Conservation (phyloP, 2,797 vertebrate species). For the Monodelphis domestica region DNA sequence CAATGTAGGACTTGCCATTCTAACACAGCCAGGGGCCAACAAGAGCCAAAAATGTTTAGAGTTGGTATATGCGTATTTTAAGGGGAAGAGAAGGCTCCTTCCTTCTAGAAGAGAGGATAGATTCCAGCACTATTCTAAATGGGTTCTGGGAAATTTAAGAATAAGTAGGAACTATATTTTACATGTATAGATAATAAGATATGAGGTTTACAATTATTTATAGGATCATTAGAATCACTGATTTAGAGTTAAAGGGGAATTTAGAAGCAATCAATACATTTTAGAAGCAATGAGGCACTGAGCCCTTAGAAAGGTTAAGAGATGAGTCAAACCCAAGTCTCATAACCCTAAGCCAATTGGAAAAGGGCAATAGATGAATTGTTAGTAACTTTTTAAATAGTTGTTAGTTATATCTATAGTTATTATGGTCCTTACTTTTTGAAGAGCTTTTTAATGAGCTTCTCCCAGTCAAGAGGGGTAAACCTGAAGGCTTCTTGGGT, state of each 20-base stretch:
- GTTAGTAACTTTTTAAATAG: not conserved
- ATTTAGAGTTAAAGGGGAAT: not conserved
- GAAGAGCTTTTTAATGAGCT: not conserved
- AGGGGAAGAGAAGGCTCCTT: not conserved
- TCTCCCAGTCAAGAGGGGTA: not conserved
- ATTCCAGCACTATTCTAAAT: too few species aligned
- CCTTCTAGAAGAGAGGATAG: not conserved
- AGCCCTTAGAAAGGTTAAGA: not conserved
- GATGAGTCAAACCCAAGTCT: not conserved
- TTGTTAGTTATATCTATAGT: not conserved
- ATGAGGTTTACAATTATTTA: not conserved
- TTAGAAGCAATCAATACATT: not conserved
- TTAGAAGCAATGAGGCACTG: not conserved
- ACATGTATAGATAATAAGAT: not conserved
- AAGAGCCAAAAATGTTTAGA: not conserved
- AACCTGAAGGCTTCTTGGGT: not conserved
- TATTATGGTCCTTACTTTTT: not conserved
- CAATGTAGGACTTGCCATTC: not conserved
- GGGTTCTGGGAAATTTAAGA: rapidly evolving
- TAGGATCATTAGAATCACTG: too few species aligned
- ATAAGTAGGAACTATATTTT: not conserved
- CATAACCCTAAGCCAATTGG: not conserved
- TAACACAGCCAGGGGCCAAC: not conserved
- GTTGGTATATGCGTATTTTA: not conserved
- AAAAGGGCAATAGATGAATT: not conserved